These are phyloP conservation scores for Glaucomys volans DNA, from an alignment of 2,113 vertebrate genomes.

Conservation along the genomic window DNA sequence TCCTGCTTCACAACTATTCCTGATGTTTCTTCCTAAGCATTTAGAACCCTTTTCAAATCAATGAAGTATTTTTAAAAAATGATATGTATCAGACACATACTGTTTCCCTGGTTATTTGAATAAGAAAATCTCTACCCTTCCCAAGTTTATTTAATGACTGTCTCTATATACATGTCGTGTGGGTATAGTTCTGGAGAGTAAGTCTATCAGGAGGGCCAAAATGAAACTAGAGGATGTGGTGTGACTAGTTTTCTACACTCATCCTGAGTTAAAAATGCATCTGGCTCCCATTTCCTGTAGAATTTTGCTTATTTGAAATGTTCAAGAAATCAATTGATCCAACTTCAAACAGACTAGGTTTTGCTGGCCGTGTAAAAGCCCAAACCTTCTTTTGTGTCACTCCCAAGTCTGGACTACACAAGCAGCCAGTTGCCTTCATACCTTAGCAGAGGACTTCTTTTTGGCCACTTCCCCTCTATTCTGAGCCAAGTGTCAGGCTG, in stretches of 20 bases:
- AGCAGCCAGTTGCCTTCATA: conserved; percentile 69
- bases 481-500: conserved; percentile 73
- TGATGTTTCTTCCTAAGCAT: background rate
- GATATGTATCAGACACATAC: background rate
- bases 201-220: conserved; percentile 34
- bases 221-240: conserved; percentile 61
- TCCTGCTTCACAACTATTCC: background rate
- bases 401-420: conserved; percentile 73
- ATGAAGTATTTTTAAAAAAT: background rate
- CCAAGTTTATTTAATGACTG: background rate
- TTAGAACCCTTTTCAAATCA: conserved; percentile 13
- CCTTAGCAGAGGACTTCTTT: conserved; percentile 71
- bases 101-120: conserved; percentile 25
- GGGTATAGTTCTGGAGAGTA: background rate
- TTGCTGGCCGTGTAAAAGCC: conserved; percentile 70
- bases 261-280: conserved; percentile 77
- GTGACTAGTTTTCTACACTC: conserved; percentile 74
- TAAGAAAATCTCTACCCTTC: background rate
- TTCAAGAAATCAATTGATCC: conserved; percentile 80
- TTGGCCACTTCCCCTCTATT: conserved; percentile 31
- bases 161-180: background rate
- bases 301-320: conserved; percentile 81
- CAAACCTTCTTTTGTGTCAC: conserved; percentile 64
- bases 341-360: conserved; percentile 78
- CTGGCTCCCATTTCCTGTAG: conserved; percentile 81